Evolutionary conservation across 2,888 invertebrate species (phyloP).

Genomic region (Sesia apiformis): DNA sequence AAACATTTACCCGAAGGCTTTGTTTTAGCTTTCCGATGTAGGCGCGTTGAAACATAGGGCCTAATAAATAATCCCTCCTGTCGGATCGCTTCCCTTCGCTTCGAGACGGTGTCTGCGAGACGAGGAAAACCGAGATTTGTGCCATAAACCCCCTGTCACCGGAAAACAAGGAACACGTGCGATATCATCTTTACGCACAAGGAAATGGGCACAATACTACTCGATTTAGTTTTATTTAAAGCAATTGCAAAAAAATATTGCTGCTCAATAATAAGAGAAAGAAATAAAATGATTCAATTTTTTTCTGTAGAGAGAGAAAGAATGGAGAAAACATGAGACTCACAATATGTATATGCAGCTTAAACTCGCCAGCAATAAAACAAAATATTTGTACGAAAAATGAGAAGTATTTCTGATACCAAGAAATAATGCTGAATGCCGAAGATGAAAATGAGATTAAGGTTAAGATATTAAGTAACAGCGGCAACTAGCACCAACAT

Average conservation of each 20-base stretch:
- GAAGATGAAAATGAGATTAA: no score
- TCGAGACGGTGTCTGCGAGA: constrained; percentile 23
- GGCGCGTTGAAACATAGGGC: constrained; percentile 25
- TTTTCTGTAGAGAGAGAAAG: no score
- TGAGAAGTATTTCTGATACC: no score
- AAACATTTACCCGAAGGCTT: background rate
- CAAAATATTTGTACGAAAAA: no score
- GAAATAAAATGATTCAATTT: no score
- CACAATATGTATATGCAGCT: no score
- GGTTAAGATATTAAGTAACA: no score
- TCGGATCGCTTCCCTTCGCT: constrained; percentile 30
- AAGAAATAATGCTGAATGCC: no score
- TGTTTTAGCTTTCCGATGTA: constrained; percentile 3
- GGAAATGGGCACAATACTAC: background rate
- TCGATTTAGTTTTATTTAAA: background rate
- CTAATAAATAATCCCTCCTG: constrained; percentile 43
- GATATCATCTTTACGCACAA: constrained; percentile 17
- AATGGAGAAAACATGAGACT: no score
- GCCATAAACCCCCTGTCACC: constrained; percentile 41
- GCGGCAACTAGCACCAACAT: no score
- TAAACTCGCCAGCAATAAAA: no score
- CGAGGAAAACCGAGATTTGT: constrained; percentile 45
- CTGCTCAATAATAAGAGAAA: no score
- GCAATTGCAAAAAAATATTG: background rate
- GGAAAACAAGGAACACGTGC: constrained; percentile 23